Evolutionary conservation across 2,888 invertebrate genomes (phyloP).

Genomic region (Dusona sp.): DNA sequence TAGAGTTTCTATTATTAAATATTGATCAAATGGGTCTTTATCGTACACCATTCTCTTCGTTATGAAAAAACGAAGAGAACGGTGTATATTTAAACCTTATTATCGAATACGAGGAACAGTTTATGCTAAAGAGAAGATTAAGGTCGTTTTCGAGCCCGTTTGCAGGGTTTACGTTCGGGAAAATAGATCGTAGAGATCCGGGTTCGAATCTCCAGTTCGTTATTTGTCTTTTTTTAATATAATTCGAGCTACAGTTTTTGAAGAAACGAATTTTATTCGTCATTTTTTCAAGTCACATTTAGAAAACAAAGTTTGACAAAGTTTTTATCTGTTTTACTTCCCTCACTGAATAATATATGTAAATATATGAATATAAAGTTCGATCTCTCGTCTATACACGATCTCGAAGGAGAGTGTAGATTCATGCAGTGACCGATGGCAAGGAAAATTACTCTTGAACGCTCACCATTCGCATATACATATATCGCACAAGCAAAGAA

Average conservation of each 20-base stretch:
- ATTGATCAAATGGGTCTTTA: too few relatives aligned
- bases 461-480: background rate
- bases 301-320: background rate
- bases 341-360: background rate
- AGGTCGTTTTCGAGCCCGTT: too few relatives aligned
- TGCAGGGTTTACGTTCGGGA: too few relatives aligned
- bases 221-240: background rate
- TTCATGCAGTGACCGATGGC: background rate
- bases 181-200: too few relatives aligned
- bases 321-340: background rate
- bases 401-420: background rate
- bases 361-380: background rate
- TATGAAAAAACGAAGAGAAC: too few relatives aligned
- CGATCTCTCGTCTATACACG: conserved; percentile 27
- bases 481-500: background rate
- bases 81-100: too few relatives aligned
- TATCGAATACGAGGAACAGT: too few relatives aligned
- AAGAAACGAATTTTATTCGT: background rate
- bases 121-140: too few relatives aligned
- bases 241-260: background rate
- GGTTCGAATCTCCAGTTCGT: too few relatives aligned
- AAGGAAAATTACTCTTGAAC: conserved; percentile 41
- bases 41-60: too few relatives aligned
- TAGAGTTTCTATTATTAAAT: too few relatives aligned
- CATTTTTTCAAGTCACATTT: background rate